Evolutionary conservation across 2,888 invertebrate genomes (phyloP), one percentile per base, ranked within the genome.

Genomic region (Bhutanitis thaidina): DNA sequence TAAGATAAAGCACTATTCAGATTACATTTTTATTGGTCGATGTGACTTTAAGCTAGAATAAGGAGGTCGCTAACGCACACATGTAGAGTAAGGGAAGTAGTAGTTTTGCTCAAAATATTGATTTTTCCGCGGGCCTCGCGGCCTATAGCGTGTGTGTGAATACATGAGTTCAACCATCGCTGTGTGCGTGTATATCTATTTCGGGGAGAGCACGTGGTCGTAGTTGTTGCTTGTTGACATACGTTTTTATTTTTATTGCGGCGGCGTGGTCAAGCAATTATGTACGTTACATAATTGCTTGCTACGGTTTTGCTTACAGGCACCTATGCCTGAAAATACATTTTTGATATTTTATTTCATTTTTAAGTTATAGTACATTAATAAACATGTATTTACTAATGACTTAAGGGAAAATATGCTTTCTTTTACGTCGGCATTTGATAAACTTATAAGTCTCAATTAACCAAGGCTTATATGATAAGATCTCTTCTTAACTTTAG

Each of bases 81-180:
- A 77, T 57, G 59, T 63, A 66, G 67, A 71, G 62, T 78, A 75
- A 78, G 84, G 88, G 88, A 88, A 87, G 86, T 82, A 46, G 51
- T 52, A 85, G 85, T 86, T 89, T 87, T 86, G 88, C 87, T 89
- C 83, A 86, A 87, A 89, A 88, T 89, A 89, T 89, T 88, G 88
- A 89, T 89, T 89, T 89, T 88, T 87, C 87, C 80, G 80, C 80
- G 74, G 76, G 80, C 69, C 68, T 71, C 65, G 77, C 72, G 73
- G 74, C 72, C 72, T 74, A 73, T 72, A 71, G 69, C 54, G 52
- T 35, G 60, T 53, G 57, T 51, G 48, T 55, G 69, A 67, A 67
- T 57, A 72, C 65, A 60, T 47, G 59, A 20, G 36, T 14, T 20
- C 14, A 54, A 45, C 58, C 49, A 48, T 53, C 64, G 51, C 57